Evolutionary conservation across 2,888 invertebrate genomes (phyloP).

Genomic region (Sarcophaga caerulescens): DNA sequence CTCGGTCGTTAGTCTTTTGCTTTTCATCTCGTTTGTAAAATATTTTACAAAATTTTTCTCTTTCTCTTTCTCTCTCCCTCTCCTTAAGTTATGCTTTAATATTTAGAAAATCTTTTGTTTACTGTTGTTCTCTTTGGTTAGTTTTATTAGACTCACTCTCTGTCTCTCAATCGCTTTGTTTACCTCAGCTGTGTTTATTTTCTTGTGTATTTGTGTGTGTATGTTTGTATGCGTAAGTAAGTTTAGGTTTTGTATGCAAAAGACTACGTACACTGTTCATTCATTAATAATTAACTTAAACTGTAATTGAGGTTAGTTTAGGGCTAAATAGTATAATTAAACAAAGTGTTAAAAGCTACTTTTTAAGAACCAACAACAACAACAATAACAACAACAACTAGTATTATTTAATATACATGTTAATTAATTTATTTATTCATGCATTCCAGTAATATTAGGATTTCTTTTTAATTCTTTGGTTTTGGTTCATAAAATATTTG

Average conservation of each 20-base stretch:
- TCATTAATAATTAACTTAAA: slow-evolving; percentile 64
- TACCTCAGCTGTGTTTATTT: slow-evolving; percentile 36
- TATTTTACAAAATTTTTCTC: not conserved
- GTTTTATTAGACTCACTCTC: not conserved
- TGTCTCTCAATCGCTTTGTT: slow-evolving; percentile 1
- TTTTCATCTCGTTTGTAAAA: not conserved
- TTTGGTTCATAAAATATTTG: not conserved
- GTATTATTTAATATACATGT: slow-evolving; percentile 48
- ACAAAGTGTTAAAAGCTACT: slow-evolving; percentile 56
- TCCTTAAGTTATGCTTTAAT: not conserved
- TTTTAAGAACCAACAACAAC: not conserved
- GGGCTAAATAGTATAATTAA: slow-evolving; percentile 61
- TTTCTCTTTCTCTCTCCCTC: slow-evolving; percentile 2
- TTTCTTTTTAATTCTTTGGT: not conserved
- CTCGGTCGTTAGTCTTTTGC: not conserved
- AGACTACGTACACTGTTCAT: not conserved
- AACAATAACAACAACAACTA: slow-evolving; percentile 16
- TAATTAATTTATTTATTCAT: slow-evolving; percentile 17
- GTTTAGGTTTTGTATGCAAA: not conserved
- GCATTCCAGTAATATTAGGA: not conserved
- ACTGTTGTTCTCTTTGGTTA: slow-evolving; percentile 7
- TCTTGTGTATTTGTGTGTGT: not conserved
- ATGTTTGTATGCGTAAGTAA: too few relatives aligned
- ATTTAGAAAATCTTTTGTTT: not conserved
- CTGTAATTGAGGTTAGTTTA: slow-evolving; percentile 67